Conservation (phyloP, 2,113 vertebrate species). For the Neogale vison region DNA sequence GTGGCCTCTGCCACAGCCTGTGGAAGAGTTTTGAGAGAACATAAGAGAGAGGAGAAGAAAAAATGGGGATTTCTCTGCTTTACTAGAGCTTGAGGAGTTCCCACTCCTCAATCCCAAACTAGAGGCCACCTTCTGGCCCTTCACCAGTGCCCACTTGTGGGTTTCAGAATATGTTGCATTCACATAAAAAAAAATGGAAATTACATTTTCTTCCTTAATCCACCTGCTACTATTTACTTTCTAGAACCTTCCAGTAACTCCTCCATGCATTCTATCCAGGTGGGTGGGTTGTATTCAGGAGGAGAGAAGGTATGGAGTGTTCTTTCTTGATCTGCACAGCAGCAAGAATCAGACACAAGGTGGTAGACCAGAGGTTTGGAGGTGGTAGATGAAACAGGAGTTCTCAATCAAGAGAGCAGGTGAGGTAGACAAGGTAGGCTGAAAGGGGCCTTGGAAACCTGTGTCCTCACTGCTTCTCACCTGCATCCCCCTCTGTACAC, state of each 20-base stretch:
- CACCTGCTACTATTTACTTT: background rate
- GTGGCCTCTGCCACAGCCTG: background rate
- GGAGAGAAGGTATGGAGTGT: background rate
- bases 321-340: background rate
- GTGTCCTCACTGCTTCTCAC: background rate
- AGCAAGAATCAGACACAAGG: background rate
- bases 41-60: background rate
- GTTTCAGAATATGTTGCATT: background rate
- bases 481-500: background rate
- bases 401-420: background rate
- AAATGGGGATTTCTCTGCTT: background rate
- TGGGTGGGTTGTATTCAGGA: background rate
- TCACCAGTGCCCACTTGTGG: background rate
- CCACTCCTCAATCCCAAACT: background rate
- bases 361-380: background rate
- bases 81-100: background rate
- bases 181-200: background rate
- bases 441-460: background rate
- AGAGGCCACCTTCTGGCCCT: background rate
- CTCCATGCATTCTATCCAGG: background rate
- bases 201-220: background rate
- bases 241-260: background rate
- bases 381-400: background rate
- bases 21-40: background rate
- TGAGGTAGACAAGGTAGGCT: background rate